Evolutionary conservation across 2,888 invertebrate species (phyloP).

Genomic region (Syrista parreyssii): DNA sequence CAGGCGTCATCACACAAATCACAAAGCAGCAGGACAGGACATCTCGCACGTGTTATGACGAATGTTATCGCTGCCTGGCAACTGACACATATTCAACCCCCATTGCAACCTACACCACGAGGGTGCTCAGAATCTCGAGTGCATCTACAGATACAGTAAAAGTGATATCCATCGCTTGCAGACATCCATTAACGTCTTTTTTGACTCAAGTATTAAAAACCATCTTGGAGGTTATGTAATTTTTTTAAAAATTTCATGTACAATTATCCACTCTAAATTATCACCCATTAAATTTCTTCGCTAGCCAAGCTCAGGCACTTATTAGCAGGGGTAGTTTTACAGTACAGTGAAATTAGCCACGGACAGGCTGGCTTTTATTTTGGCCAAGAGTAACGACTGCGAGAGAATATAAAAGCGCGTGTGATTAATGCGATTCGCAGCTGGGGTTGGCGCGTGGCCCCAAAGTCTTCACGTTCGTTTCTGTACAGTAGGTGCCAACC

Average conservation of each 20-base stretch:
- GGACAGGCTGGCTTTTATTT: neutral
- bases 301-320: neutral
- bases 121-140: constrained; percentile 49
- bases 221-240: neutral
- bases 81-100: constrained; percentile 56
- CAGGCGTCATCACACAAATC: neutral
- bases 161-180: constrained; percentile 54
- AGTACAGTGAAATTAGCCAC: neutral
- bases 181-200: constrained; percentile 41
- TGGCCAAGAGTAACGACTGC: neutral
- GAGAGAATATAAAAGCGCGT: constrained; percentile 20
- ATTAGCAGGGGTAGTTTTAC: neutral
- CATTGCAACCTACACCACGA: constrained; percentile 47
- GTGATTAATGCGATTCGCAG: constrained; percentile 65
- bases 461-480: constrained; percentile 19
- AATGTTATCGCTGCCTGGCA: constrained; percentile 63
- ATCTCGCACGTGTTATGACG: constrained; percentile 43
- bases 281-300: neutral
- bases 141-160: constrained; percentile 29
- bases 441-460: constrained; percentile 57
- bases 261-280: neutral
- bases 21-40: neutral
- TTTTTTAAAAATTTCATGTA: neutral
- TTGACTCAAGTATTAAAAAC: neutral
- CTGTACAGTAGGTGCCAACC: constrained; percentile 44